These are phyloP conservation scores for Polydrusus pterygomalis DNA, from an alignment of 2,888 invertebrate genomes.

Conservation along the genomic window DNA sequence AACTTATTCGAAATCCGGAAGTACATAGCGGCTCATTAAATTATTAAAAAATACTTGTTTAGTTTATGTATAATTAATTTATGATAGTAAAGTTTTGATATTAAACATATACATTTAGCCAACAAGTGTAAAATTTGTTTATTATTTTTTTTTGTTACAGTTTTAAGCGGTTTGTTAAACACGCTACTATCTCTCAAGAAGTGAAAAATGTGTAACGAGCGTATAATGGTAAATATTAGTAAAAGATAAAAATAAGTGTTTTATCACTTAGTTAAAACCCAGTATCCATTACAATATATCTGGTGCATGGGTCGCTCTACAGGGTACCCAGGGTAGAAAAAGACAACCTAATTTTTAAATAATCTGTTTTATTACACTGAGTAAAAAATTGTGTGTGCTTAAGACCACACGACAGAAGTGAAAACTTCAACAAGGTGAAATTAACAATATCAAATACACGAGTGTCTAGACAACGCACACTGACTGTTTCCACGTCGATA, in stretches of 20 bases:
- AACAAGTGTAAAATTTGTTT: not conserved
- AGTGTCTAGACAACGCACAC: no score
- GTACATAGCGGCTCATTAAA: not conserved
- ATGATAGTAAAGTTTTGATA: not conserved
- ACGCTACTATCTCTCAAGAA: not conserved
- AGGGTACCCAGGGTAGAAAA: no score
- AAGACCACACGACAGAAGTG: no score
- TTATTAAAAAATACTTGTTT: not conserved
- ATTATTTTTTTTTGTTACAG: not conserved
- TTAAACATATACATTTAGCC: not conserved
- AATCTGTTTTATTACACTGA: no score
- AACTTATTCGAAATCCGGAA: not conserved
- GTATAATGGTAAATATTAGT: not conserved
- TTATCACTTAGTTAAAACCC: no score
- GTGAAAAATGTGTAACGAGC: slow-evolving; percentile 4
- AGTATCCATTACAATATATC: no score
- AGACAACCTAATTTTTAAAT: no score
- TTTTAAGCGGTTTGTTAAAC: not conserved
- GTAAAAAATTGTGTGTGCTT: no score
- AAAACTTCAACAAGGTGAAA: no score
- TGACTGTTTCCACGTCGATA: no score
- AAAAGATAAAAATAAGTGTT: not conserved
- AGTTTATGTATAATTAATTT: slow-evolving; percentile 2
- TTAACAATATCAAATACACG: no score
- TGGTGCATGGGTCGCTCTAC: no score